A percentile compares a stretch with the other conserved stretches of the same genome.
phyloP scores from a whole-genome alignment of 2,113 vertebrate genomes.

The Ptyas mucosa region DNA sequence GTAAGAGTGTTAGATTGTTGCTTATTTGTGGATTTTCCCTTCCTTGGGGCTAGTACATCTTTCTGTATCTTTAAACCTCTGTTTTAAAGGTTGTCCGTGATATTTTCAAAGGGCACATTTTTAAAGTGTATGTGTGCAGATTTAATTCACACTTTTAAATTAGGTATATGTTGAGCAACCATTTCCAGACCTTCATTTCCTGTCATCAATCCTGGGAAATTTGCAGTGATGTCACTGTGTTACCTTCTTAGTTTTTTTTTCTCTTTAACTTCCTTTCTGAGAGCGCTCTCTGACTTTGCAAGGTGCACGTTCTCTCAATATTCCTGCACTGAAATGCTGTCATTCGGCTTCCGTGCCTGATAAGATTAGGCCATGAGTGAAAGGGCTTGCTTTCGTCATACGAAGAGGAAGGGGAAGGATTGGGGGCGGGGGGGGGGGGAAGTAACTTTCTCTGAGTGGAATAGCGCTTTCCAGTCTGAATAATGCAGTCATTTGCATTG shows the following conservation, averaged over 20 bases:
- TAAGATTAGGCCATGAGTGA: slow-evolving; percentile 26
- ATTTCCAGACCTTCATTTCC: slow-evolving; percentile 33
- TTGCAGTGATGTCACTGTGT: neutral
- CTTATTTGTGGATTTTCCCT: neutral
- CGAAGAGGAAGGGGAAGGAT: neutral
- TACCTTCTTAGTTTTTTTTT: slow-evolving; percentile 3
- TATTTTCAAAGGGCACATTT: neutral
- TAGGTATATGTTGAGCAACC: neutral
- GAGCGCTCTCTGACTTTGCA: slow-evolving; percentile 39
- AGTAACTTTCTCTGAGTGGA: neutral
- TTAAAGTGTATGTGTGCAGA: neutral
- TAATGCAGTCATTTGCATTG: slow-evolving; percentile 28
- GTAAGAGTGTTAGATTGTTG: neutral
- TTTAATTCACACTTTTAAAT: neutral
- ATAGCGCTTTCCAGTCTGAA: slow-evolving; percentile 19
- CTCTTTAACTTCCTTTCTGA: slow-evolving; percentile 35
- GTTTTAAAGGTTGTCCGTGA: neutral
- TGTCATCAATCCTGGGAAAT: slow-evolving; percentile 57
- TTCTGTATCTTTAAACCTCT: neutral
- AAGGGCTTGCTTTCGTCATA: neutral
- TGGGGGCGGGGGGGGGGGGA: slow-evolving; percentile 18
- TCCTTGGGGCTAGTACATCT: neutral
- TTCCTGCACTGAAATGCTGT: slow-evolving; percentile 21
- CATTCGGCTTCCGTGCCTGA: slow-evolving; percentile 9
- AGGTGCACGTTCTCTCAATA: neutral